A percentile compares a stretch with the other conserved stretches of the same genome.
These are phyloP conservation scores for Onchidella celtica DNA, from an alignment of 2,888 invertebrate genomes.

Conservation along the genomic window DNA sequence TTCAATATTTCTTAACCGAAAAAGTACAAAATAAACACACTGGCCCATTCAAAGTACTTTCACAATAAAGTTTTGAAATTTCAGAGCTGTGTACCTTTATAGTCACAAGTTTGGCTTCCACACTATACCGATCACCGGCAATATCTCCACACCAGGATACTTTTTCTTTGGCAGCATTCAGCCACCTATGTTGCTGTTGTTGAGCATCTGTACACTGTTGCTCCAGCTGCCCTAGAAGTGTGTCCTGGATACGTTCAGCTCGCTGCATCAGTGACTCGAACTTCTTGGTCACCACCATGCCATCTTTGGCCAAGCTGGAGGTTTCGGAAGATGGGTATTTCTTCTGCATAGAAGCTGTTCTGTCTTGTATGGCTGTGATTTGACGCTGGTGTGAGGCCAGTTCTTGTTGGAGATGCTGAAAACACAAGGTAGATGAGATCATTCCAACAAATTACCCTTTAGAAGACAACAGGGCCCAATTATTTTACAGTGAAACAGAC, in stretches of 20 bases:
- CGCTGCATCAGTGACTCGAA: conserved; percentile 89
- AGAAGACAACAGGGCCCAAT: too few relatives aligned
- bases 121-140: conserved; percentile 90
- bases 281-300: conserved; percentile 72
- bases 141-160: conserved; percentile 94
- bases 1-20: too few relatives aligned
- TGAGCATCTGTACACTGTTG: conserved; percentile 93
- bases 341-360: conserved; percentile 79
- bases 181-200: conserved; percentile 89
- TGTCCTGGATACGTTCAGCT: conserved; percentile 85
- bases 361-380: conserved; percentile 89
- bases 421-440: too few relatives aligned
- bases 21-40: too few relatives aligned
- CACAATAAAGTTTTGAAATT: too few relatives aligned
- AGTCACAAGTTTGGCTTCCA: conserved; percentile 93
- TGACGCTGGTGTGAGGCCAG: conserved; percentile 88
- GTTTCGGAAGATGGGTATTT: conserved; percentile 76
- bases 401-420: conserved; percentile 84
- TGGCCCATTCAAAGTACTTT: too few relatives aligned
- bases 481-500: too few relatives aligned
- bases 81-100: too few relatives aligned
- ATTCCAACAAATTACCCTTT: too few relatives aligned
- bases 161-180: conserved; percentile 91
- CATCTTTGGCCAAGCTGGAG: conserved; percentile 74
- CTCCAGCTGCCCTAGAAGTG: conserved; percentile 88